Evolutionary conservation across 2,888 invertebrate species (phyloP).

Genomic region (Serrognathus titanus): DNA sequence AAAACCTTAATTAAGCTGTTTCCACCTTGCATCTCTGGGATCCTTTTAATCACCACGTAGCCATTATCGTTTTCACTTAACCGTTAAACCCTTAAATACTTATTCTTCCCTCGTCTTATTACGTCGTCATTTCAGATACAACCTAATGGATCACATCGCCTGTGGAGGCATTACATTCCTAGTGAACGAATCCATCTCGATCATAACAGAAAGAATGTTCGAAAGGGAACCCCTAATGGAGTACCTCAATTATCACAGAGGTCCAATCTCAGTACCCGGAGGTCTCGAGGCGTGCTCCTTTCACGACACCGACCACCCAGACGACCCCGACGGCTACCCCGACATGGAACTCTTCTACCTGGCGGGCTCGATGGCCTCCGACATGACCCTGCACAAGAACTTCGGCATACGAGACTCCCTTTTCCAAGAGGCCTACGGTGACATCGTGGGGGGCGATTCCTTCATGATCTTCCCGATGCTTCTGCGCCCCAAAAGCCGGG

Average conservation of each 20-base stretch:
- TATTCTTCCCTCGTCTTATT: too few relatives aligned
- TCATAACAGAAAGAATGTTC: slow-evolving; percentile 40
- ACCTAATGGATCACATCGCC: slow-evolving; percentile 58
- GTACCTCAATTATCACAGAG: slow-evolving; percentile 47
- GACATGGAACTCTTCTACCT: slow-evolving; percentile 65
- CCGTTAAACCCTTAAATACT: too few relatives aligned
- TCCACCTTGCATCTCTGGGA: too few relatives aligned
- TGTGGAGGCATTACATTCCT: slow-evolving; percentile 66
- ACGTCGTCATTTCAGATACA: slow-evolving; percentile 31
- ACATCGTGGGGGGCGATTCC: slow-evolving; percentile 43
- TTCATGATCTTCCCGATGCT: slow-evolving; percentile 55
- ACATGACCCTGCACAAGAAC: slow-evolving; percentile 46
- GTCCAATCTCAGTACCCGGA: slow-evolving; percentile 55
- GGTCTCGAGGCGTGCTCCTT: slow-evolving; percentile 67
- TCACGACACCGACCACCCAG: slow-evolving; percentile 58
- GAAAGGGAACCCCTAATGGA: slow-evolving; percentile 34
- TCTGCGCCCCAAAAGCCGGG: slow-evolving; percentile 56
- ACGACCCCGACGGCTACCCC: slow-evolving; percentile 59
- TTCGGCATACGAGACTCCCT: slow-evolving; percentile 49
- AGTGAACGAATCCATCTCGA: slow-evolving; percentile 51
- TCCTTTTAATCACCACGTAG: too few relatives aligned
- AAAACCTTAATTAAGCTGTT: too few relatives aligned
- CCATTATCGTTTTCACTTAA: too few relatives aligned
- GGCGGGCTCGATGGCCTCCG: slow-evolving; percentile 61
- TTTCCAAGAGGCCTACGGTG: slow-evolving; percentile 40